Evolutionary conservation across 1,140 invertebrate genomes (phyloP), one percentile per base, ranked within the genome.

Genomic region (Tribolium madens): DNA sequence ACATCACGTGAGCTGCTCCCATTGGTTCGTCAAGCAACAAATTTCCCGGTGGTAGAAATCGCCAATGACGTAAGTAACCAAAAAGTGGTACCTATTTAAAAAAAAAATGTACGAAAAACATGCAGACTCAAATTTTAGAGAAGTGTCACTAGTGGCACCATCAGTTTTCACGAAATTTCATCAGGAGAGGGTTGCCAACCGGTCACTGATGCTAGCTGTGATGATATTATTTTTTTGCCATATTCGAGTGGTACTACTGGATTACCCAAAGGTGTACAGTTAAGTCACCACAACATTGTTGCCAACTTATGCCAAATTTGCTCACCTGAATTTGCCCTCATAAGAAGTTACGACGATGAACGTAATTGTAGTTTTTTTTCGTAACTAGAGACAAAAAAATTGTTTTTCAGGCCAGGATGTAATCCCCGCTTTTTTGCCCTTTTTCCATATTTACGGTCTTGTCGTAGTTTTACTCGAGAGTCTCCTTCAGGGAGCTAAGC

Each of bases 191-290:
- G 78, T 81, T 47, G 77, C 48, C 47, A 82, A 82, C 79, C 86
- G 3, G 87, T 90, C 72, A 83, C 87, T 18, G 83, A 21, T 21
- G 9, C 82, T 17, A 82, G 79, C 46, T 26, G 80, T 15, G 81
- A 88, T 12, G 89, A 91, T 80, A 84, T 88, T 3, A 84, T 87
- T 10, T 80, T 91, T 50, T 78, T 92, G 64, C 89, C 89, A 15
- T 92, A 89, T 85, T 93, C 95, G 0, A 96, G 94, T 84, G 95
- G 95, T 13, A 97, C 95, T 1, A 97, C 95, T 18, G 95, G 96
- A 9, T 82, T 93, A 48, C 95, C 96, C 6, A 97, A 97, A 89
- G 95, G 93, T 18, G 95, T 96, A 0, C 91, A 95, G 86, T 83
- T 96, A 0, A 92, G 92, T 0, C 92, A 96, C 83, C 87, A 82